A percentile compares a stretch with the other conserved stretches of the same genome.
phyloP scores from a whole-genome alignment of 1,140 invertebrate genomes.

The Nephila pilipes region DNA sequence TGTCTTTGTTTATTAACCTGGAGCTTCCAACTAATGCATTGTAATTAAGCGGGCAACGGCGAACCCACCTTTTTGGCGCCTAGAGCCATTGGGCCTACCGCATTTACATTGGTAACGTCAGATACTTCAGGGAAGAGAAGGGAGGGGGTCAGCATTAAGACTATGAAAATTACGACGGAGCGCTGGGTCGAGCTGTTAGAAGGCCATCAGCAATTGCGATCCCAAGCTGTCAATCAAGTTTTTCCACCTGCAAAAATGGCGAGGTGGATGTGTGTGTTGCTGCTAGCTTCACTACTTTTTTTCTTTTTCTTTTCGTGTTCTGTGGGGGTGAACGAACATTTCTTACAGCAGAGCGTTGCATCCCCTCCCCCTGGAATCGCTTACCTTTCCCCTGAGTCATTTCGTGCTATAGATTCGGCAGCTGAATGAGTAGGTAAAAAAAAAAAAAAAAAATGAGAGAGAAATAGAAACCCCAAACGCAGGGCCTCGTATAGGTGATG shows the following conservation, averaged over 20 bases:
- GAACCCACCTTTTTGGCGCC: slow-evolving; percentile 72
- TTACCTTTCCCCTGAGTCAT: slow-evolving; percentile 10
- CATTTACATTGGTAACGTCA: slow-evolving; percentile 62
- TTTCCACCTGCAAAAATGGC: slow-evolving; percentile 73
- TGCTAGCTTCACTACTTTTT: not conserved
- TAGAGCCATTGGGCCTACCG: slow-evolving; percentile 56
- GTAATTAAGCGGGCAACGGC: slow-evolving; percentile 65
- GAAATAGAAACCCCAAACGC: not conserved
- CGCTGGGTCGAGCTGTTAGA: slow-evolving; percentile 3
- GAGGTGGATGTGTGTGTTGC: not conserved
- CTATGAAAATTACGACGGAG: slow-evolving; percentile 34
- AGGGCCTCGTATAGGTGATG: not conserved
- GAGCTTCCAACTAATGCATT: slow-evolving; percentile 39
- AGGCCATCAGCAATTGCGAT: slow-evolving; percentile 21
- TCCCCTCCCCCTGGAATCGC: not conserved
- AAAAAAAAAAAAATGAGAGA: not conserved
- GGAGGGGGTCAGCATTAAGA: not conserved
- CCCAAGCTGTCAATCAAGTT: slow-evolving; percentile 76
- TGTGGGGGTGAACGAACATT: slow-evolving; percentile 51
- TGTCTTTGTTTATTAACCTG: slow-evolving; percentile 18
- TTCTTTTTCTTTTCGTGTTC: slow-evolving; percentile 18
- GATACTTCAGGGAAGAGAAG: not conserved
- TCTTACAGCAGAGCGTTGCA: not conserved
- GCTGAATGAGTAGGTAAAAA: slow-evolving; percentile 43
- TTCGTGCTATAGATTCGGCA: slow-evolving; percentile 58